Evolutionary conservation across 53 echinoderm and acorn worm genomes (phyloP).

Genomic region (Holothuria leucospilota): DNA sequence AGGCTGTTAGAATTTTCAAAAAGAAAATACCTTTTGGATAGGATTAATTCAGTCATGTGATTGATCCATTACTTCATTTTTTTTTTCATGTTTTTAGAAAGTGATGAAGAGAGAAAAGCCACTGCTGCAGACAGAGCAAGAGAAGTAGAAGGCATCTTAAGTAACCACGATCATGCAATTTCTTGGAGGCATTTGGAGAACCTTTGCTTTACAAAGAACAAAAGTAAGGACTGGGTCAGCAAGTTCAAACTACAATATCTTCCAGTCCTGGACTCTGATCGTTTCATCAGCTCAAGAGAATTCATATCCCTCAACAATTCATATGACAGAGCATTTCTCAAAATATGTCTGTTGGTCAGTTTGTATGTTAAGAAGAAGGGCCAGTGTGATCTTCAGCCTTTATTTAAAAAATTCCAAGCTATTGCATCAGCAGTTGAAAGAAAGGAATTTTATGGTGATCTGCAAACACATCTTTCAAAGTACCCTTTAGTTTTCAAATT

Average conservation of each 20-base stretch:
- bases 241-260: background rate
- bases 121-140: background rate
- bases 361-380: background rate
- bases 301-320: conserved; percentile 6
- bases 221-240: background rate
- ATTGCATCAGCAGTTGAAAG: background rate
- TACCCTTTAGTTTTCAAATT: background rate
- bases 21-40: no score
- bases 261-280: background rate
- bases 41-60: no score
- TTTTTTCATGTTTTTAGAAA: background rate
- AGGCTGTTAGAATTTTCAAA: no score
- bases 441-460: background rate
- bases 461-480: background rate
- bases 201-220: background rate
- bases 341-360: background rate
- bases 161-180: background rate
- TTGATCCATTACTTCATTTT: no score
- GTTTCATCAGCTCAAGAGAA: background rate
- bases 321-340: conserved; percentile 11
- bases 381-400: background rate
- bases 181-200: conserved; percentile 1
- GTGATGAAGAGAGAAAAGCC: conserved; percentile 3
- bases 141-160: background rate
- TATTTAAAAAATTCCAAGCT: background rate